Evolutionary conservation across 2,888 invertebrate species (phyloP), one percentile per base, ranked within the genome.

Genomic region (Pantelozetes paolii): DNA sequence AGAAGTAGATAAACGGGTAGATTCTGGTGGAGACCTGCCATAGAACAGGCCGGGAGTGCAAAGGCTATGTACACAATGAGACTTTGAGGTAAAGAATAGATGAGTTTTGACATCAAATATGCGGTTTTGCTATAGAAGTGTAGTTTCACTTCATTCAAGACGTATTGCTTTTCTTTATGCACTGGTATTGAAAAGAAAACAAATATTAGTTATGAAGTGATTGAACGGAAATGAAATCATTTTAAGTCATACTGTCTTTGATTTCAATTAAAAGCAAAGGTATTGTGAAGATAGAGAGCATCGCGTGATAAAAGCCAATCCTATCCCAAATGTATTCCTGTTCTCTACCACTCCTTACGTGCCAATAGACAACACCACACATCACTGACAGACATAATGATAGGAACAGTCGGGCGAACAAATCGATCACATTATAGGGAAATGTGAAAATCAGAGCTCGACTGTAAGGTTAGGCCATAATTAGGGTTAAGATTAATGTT

Each of bases 361-460:
- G 92, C 92, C 93, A 94, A 82, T 91, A 94, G 78, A 94, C 88
- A 78, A 91, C 89, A 54, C 94, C 94, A 42, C 91, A 87, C 77
- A 91, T 85, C 72, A 94, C 86, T 2, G 94, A 94, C 80, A 94
- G 86, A 77, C 90, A 86, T 1, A 90, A 91, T 0, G 93, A 89
- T 20, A 91, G 85, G 26, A 94, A 85, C 15, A 94, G 86, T 77
- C 91, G 87, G 57, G 88, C 88, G 45, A 92, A 86, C 84, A 93
- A 89, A 78, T 88, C 88, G 0, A 92, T 87, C 50, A 94, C 83
- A 3, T 92, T 91, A 80, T 89, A 89, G 73, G 92, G 92, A 82
- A 93, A 94, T 70, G 90, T 92, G 83, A 90, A 92, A 76, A 92
- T 86, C 78, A 84, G 78, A 28, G 82, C 82, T 71, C 83, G 83